These are phyloP conservation scores for Malaclemys terrapin DNA, from an alignment of 2,113 vertebrate species.

Conservation along the genomic window DNA sequence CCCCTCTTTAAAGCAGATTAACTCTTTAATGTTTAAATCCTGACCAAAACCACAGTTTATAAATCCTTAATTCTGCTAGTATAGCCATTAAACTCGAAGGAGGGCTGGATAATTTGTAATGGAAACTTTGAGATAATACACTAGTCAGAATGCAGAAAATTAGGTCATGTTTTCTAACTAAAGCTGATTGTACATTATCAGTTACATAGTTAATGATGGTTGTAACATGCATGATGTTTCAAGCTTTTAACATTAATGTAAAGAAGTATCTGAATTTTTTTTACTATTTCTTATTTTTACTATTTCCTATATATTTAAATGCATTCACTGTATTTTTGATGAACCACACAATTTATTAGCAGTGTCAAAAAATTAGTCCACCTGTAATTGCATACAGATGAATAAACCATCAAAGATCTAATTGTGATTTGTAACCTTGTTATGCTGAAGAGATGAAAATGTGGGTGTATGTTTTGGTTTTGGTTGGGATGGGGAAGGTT, in stretches of 20 bases:
- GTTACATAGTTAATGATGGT: not conserved
- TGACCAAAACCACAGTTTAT: constrained; percentile 18
- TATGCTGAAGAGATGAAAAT: not conserved
- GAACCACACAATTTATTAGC: not conserved
- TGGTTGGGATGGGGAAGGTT: not conserved
- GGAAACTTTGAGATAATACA: constrained; percentile 12
- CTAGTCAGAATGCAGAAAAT: constrained; percentile 59
- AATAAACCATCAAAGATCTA: not conserved
- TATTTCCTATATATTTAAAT: not conserved
- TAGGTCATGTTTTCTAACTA: constrained; percentile 39
- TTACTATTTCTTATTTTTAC: not conserved
- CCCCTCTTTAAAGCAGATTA: constrained; percentile 55
- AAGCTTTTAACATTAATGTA: not conserved
- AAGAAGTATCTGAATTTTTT: not conserved
- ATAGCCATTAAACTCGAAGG: not conserved
- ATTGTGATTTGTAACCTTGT: not conserved
- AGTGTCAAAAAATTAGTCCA: not conserved
- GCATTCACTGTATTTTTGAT: not conserved
- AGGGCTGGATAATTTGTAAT: constrained; percentile 51
- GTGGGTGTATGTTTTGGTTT: not conserved
- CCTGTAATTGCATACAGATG: not conserved
- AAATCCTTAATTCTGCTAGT: constrained; percentile 30
- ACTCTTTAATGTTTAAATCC: constrained; percentile 40
- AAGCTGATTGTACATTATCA: constrained; percentile 17
- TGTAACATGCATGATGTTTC: not conserved